Evolutionary conservation across 1,140 invertebrate genomes (phyloP), one percentile per base, ranked within the genome.

Genomic region (Lepidurus packardi): DNA sequence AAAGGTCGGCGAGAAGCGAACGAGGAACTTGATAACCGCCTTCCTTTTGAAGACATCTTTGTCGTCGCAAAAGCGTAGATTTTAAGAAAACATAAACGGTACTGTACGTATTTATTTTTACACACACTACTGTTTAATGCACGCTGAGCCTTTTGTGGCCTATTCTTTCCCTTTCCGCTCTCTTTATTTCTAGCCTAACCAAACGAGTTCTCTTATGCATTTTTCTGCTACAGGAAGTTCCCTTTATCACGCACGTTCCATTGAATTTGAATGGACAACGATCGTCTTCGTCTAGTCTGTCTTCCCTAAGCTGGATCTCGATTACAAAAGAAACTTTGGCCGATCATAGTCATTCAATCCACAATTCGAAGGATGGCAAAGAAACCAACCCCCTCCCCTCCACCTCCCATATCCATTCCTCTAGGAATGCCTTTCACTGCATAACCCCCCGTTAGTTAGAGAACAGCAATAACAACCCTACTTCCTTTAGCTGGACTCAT

Each of bases 161-260:
- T 65, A 65, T 65, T 65, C 53, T 65, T 65, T 65, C 53, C 21
- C 16, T 65, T 65, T 65, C 53, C 53, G 53, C 53, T 65, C 53
- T 65, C 53, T 13, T 65, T 65, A 65, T 65, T 65, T 65, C 53
- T 65, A 5, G 53, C 53, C 53, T 65, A 65, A 65, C 21, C 34
- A 34, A 34, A 65, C 13, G 53, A 65, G 53, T 65, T 65, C 53
- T 65, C 53, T 65, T 65, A 65, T 65, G 53, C 53, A 65, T 65
- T 16, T 16, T 65, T 65, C 53, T n/a, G 21, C 53, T 65, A 65
- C 53, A 65, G 53, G 53, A 65, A 65, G 53, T 65, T 65, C 53
- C 53, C 53, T 65, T 65, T 65, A 65, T 65, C 53, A 65, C 21
- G 53, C 53, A 65, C 53, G 53, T n/a, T 16, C 53, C 53, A 65